A percentile compares a stretch with the other conserved stretches of the same genome.
phyloP scores from a whole-genome alignment of 1,140 invertebrate genomes.

The Paralvinella palmiformis region DNA sequence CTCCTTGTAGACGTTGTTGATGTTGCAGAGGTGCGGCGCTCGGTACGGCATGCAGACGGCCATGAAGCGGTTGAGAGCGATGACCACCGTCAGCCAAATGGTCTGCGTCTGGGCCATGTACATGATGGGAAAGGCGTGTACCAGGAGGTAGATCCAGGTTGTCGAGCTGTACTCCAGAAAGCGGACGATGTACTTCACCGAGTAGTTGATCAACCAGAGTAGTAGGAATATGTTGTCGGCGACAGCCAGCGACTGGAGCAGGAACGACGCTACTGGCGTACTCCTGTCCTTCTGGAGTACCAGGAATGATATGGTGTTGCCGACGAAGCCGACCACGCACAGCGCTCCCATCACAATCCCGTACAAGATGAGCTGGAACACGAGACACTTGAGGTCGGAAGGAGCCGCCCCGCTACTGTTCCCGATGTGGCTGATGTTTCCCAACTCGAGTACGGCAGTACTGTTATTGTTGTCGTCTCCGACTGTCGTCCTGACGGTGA shows the following conservation, averaged over 20 bases:
- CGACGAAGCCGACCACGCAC: constrained; percentile 12
- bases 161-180: background rate
- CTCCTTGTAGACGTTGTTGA: constrained; percentile 3
- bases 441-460: too few relatives aligned
- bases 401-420: too few relatives aligned
- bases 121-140: constrained; percentile 8
- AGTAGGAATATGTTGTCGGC: constrained; percentile 18
- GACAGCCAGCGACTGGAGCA: constrained; percentile 11
- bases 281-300: constrained; percentile 9
- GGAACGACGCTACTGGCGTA: constrained; percentile 8
- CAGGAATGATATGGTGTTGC: constrained; percentile 5
- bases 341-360: background rate
- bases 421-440: too few relatives aligned
- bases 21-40: constrained; percentile 11
- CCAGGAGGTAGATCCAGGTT: constrained; percentile 10
- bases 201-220: constrained; percentile 13
- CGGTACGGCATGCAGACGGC: constrained; percentile 17
- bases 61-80: constrained; percentile 16
- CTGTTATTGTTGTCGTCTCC: too few relatives aligned
- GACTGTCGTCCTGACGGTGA: too few relatives aligned
- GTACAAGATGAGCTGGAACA: constrained; percentile 14
- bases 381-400: too few relatives aligned
- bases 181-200: background rate
- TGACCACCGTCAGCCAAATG: constrained; percentile 18
- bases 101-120: constrained; percentile 17